Conservation (phyloP, 2,888 invertebrate species). For the Opisthograptis luteolata region DNA sequence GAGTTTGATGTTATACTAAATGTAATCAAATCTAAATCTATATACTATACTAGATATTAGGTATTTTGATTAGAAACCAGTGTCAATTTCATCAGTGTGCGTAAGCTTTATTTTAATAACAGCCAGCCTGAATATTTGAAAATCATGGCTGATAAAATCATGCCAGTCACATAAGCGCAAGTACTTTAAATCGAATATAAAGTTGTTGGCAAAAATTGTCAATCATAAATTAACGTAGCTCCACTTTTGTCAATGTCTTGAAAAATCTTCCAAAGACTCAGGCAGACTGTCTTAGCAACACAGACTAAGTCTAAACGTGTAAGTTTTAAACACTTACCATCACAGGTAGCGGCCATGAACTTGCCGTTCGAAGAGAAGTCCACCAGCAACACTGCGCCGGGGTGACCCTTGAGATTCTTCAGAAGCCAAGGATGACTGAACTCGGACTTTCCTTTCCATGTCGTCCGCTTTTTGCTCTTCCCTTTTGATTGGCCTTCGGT, state of each 20-base stretch:
- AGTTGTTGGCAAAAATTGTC: no score
- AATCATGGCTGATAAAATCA: no score
- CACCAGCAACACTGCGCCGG: slow-evolving; percentile 88
- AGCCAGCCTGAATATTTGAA: not conserved
- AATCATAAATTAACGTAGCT: no score
- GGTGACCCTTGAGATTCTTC: slow-evolving; percentile 92
- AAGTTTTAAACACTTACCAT: slow-evolving; percentile 86
- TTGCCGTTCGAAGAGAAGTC: slow-evolving; percentile 94
- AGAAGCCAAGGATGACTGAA: slow-evolving; percentile 91
- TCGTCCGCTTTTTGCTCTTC: slow-evolving; percentile 81
- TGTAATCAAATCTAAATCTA: no score
- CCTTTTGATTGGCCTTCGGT: slow-evolving; percentile 61
- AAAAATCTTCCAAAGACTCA: slow-evolving; percentile 9
- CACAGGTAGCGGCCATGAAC: slow-evolving; percentile 92
- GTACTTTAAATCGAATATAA: no score
- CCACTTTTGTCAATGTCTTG: no score
- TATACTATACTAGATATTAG: no score
- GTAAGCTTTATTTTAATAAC: not conserved
- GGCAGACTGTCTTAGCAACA: slow-evolving; percentile 14
- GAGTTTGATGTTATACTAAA: no score
- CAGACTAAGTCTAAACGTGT: slow-evolving; percentile 3
- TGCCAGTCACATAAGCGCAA: no score
- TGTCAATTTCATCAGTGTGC: not conserved
- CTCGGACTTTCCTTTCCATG: slow-evolving; percentile 79
- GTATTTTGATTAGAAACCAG: not conserved